phyloP scores from a whole-genome alignment of 1,140 invertebrate species.

The Drosophila pseudoananassae region DNA sequence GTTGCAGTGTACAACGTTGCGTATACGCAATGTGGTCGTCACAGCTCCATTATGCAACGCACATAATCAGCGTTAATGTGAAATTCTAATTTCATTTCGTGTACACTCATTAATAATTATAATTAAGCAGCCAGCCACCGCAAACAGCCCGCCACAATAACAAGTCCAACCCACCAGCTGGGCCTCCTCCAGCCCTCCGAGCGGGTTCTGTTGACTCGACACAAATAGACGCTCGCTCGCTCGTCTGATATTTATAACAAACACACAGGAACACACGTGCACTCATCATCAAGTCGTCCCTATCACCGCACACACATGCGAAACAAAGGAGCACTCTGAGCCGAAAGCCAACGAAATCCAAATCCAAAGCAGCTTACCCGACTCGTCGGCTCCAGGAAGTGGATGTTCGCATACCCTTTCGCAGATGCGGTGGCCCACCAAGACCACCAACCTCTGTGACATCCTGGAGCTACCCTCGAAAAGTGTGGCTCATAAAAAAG shows the following conservation, averaged over 20 bases:
- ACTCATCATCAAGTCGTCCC: constrained; percentile 7
- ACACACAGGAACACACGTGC: constrained; percentile 27
- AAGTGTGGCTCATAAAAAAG: constrained; percentile 42
- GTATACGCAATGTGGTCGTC: constrained; percentile 52
- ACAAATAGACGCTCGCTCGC: constrained; percentile 43
- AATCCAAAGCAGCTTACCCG: constrained; percentile 62
- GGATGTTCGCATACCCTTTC: background rate
- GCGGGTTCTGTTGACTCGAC: constrained; percentile 42
- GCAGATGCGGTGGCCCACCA: background rate
- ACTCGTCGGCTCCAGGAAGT: constrained; percentile 3
- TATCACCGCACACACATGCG: constrained; percentile 8
- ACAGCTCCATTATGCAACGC: constrained; percentile 63
- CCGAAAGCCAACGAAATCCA: constrained; percentile 69
- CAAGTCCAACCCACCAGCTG: too few relatives aligned
- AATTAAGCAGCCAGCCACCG: constrained; percentile 44
- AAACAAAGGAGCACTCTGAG: constrained; percentile 66
- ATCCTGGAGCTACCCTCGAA: constrained; percentile 27
- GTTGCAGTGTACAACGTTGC: constrained; percentile 31
- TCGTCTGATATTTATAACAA: constrained; percentile 70
- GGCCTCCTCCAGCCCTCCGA: background rate
- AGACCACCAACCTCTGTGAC: constrained; percentile 18
- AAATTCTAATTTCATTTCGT: constrained; percentile 68
- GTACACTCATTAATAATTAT: constrained; percentile 75
- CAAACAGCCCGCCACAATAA: constrained; percentile 5
- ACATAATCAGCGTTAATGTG: constrained; percentile 60